Evolutionary conservation across 2,113 vertebrate genomes (phyloP).

Genomic region (Pollimyrus isidori): DNA sequence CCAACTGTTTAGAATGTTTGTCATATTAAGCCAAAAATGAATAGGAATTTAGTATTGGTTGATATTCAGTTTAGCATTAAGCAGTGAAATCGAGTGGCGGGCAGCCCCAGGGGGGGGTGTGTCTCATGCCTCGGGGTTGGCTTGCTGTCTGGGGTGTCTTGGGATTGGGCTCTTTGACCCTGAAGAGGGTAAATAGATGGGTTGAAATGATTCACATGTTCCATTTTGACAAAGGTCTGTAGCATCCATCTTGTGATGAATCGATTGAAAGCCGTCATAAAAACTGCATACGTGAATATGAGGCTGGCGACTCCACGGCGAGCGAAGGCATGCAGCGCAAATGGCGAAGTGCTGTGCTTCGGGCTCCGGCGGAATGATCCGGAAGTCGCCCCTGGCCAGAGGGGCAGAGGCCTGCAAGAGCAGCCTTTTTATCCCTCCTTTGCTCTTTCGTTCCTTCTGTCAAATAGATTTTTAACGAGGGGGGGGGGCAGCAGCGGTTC

Average conservation of each 20-base stretch:
- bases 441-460: not conserved
- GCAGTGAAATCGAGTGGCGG: not conserved
- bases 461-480: not conserved
- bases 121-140: not conserved
- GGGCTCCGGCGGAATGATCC: not conserved
- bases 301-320: not conserved
- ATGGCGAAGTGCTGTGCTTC: not conserved
- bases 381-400: not conserved
- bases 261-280: not conserved
- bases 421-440: not conserved
- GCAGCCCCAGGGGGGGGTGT: not conserved
- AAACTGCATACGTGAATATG: not conserved
- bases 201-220: not conserved
- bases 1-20: not conserved
- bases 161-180: not conserved
- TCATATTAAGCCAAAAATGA: not conserved
- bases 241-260: not conserved
- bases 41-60: not conserved
- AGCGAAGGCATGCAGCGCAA: not conserved
- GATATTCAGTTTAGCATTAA: not conserved
- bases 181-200: not conserved
- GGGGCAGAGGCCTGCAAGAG: not conserved
- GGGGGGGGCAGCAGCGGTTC: conserved; percentile 8
- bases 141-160: not conserved
- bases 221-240: not conserved